Evolutionary conservation across 2,113 vertebrate species (phyloP).

Genomic region (Macquaria australasica): DNA sequence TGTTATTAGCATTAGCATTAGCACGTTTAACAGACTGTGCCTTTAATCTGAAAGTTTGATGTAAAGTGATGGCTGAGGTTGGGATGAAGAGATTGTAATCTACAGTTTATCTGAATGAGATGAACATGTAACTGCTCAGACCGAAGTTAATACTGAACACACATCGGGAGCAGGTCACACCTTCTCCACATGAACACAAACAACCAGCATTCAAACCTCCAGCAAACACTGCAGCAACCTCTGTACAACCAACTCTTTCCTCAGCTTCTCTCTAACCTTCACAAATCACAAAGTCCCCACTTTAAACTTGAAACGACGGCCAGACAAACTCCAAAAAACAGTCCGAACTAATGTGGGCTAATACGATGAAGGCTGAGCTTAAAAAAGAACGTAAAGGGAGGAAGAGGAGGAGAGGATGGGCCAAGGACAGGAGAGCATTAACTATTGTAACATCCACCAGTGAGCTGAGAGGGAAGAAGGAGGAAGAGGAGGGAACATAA

Average conservation of each 20-base stretch:
- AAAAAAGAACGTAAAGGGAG: background rate
- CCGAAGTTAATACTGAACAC: no score
- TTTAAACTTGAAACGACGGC: background rate
- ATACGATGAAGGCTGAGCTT: background rate
- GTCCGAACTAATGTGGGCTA: background rate
- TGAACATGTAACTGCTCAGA: no score
- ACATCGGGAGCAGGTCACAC: no score
- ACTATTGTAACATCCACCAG: background rate
- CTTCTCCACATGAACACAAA: background rate
- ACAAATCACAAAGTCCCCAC: background rate
- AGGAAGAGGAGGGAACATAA: background rate
- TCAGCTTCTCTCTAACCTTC: background rate
- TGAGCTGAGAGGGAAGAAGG: background rate
- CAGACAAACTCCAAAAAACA: background rate
- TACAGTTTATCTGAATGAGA: no score
- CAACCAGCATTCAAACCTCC: background rate
- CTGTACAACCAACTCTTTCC: background rate
- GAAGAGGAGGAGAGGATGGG: background rate
- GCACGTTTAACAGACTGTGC: no score
- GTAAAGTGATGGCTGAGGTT: no score
- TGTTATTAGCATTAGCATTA: background rate
- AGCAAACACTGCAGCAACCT: background rate
- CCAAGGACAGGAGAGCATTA: background rate
- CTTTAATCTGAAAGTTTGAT: no score
- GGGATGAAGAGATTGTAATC: no score